Conservation (phyloP, 2,888 invertebrate genomes). For the Caenorhabditis sp. region DNA sequence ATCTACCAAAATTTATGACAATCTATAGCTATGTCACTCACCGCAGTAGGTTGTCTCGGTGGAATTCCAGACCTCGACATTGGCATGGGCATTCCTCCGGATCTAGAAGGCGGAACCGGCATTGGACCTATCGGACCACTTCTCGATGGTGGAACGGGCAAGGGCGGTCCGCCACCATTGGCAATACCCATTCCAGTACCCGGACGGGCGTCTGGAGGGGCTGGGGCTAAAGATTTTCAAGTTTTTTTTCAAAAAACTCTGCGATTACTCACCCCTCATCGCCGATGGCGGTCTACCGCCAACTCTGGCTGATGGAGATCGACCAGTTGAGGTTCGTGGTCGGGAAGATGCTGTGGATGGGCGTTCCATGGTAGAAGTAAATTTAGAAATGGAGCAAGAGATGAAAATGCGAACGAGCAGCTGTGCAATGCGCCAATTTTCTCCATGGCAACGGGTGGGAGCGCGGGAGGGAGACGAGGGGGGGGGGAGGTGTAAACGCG, state of each 20-base stretch:
- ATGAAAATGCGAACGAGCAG: too few relatives aligned
- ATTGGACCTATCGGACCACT: slow-evolving; percentile 23
- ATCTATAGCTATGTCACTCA: not conserved
- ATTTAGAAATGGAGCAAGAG: too few relatives aligned
- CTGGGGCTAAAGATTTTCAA: too few relatives aligned
- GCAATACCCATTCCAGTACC: slow-evolving; percentile 24
- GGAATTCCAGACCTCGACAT: slow-evolving; percentile 41
- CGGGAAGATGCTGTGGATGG: slow-evolving; percentile 72
- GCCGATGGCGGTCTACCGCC: slow-evolving; percentile 58
- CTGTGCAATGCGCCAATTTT: too few relatives aligned
- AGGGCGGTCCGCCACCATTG: slow-evolving; percentile 30
- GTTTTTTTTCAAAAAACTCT: not conserved
- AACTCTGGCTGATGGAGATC: slow-evolving; percentile 58
- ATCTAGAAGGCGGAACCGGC: slow-evolving; percentile 36
- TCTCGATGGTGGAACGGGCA: slow-evolving; percentile 40
- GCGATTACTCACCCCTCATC: slow-evolving; percentile 25
- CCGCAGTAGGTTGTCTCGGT: slow-evolving; percentile 36
- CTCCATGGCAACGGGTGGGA: not conserved
- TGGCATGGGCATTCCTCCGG: slow-evolving; percentile 40
- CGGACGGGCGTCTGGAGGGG: not conserved
- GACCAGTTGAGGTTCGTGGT: slow-evolving; percentile 72
- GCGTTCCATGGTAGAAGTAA: too few relatives aligned
- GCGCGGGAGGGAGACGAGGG: too few relatives aligned
- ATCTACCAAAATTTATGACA: not conserved
- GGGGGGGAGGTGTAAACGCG: not conserved